Conservation (phyloP, 2,888 invertebrate species). For the Neelides folsomi region DNA sequence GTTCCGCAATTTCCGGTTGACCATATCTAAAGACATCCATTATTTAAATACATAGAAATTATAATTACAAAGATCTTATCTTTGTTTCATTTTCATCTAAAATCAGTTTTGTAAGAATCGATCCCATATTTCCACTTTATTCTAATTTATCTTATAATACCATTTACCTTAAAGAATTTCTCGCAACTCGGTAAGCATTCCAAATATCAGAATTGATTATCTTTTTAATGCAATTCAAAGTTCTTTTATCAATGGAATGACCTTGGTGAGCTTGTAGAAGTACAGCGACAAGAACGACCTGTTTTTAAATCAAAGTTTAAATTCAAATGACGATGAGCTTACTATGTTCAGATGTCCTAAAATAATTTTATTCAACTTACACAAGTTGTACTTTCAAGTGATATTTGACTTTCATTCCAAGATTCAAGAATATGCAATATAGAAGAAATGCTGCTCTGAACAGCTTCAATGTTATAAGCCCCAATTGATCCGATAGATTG, state of each 20-base stretch:
- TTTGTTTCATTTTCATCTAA: too few relatives aligned
- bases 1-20: constrained; percentile 57
- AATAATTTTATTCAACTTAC: constrained; percentile 35
- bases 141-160: background rate
- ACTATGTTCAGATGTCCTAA: too few relatives aligned
- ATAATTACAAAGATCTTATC: too few relatives aligned
- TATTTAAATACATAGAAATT: too few relatives aligned
- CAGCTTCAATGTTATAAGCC: constrained; percentile 46
- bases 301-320: too few relatives aligned
- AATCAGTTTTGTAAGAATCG: too few relatives aligned
- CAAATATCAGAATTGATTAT: constrained; percentile 55
- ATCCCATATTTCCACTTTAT: too few relatives aligned
- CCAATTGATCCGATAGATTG: constrained; percentile 64
- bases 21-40: constrained; percentile 47
- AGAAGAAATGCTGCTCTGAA: constrained; percentile 47
- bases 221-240: constrained; percentile 41
- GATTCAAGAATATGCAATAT: constrained; percentile 32
- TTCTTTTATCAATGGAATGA: constrained; percentile 13
- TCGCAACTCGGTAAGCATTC: constrained; percentile 73
- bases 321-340: background rate
- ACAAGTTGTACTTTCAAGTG: constrained; percentile 28
- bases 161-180: constrained; percentile 37
- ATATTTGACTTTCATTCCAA: constrained; percentile 19
- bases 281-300: constrained; percentile 25
- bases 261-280: constrained; percentile 31